These are phyloP conservation scores for Drosophila setosimentum DNA, from an alignment of 2,888 invertebrate species.

Conservation along the genomic window DNA sequence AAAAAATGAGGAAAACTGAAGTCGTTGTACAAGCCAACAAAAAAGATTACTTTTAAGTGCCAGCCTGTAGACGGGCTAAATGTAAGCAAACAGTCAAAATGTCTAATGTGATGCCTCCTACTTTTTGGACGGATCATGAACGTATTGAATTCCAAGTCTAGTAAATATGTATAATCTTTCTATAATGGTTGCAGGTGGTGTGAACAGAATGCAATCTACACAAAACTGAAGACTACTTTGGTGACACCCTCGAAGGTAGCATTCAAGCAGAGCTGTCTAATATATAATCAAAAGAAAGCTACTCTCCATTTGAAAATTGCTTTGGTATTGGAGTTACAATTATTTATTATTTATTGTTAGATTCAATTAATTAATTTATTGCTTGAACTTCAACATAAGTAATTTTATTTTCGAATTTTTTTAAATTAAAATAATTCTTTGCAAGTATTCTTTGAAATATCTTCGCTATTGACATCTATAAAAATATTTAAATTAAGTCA, in stretches of 20 bases:
- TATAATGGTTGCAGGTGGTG: background rate
- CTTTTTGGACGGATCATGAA: conserved; percentile 10
- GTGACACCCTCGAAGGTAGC: background rate
- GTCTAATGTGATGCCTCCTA: conserved; percentile 45
- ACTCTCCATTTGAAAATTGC: background rate
- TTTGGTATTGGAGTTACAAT: background rate
- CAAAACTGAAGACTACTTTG: background rate
- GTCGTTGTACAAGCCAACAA: conserved; percentile 52
- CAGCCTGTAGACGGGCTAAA: conserved; percentile 54
- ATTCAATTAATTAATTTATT: background rate
- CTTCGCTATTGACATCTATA: background rate
- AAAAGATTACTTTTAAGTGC: conserved; percentile 69
- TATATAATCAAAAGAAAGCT: background rate
- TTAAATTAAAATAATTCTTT: background rate
- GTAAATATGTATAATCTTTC: conserved; percentile 5
- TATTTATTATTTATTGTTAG: background rate
- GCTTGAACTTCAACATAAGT: background rate
- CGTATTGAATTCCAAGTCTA: conserved; percentile 10
- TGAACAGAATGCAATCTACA: background rate
- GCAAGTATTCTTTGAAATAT: background rate
- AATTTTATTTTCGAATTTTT: background rate
- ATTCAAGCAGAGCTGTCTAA: background rate
- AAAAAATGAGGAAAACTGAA: conserved; percentile 41
- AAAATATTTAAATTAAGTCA: background rate
- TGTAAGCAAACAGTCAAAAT: conserved; percentile 59